Evolutionary conservation across 2,113 vertebrate genomes (phyloP).

Genomic region (Podarcis cretensis): DNA sequence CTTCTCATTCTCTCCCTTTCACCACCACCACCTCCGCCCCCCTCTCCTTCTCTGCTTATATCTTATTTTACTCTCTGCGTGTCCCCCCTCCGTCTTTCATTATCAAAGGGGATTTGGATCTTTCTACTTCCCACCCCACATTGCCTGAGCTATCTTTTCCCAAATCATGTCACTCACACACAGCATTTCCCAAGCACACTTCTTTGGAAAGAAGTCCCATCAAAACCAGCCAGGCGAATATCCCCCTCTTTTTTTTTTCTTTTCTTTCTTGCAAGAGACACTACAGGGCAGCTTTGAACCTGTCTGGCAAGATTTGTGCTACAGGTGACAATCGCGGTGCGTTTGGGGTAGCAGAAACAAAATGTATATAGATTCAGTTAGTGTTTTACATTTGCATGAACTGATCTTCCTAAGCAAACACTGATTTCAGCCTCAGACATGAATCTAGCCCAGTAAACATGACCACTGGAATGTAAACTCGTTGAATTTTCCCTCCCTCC

Average conservation of each 20-base stretch:
- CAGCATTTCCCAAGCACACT: not conserved
- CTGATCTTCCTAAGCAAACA: not conserved
- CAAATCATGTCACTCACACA: not conserved
- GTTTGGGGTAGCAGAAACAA: not conserved
- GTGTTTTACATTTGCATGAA: not conserved
- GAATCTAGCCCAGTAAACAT: slow-evolving; percentile 1
- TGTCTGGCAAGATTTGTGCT: fast-evolving
- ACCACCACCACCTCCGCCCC: slow-evolving; percentile 3
- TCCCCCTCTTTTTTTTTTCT: slow-evolving; percentile 9
- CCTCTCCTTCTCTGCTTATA: slow-evolving; percentile 21
- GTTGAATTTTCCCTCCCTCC: not conserved
- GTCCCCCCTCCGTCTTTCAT: not conserved
- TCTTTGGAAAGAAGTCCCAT: not conserved
- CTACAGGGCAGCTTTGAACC: not conserved
- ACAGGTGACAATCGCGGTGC: not conserved
- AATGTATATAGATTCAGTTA: not conserved
- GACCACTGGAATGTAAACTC: slow-evolving; percentile 23
- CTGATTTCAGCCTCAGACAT: not conserved
- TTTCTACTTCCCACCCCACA: not conserved
- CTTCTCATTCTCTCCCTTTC: not conserved
- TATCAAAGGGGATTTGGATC: not conserved
- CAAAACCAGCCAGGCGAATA: not conserved
- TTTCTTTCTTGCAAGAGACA: not conserved
- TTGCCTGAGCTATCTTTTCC: not conserved
- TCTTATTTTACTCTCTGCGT: not conserved